Evolutionary conservation across 2,113 vertebrate genomes (phyloP), one percentile per base, ranked within the genome.

Genomic region (Eptesicus fuscus): DNA sequence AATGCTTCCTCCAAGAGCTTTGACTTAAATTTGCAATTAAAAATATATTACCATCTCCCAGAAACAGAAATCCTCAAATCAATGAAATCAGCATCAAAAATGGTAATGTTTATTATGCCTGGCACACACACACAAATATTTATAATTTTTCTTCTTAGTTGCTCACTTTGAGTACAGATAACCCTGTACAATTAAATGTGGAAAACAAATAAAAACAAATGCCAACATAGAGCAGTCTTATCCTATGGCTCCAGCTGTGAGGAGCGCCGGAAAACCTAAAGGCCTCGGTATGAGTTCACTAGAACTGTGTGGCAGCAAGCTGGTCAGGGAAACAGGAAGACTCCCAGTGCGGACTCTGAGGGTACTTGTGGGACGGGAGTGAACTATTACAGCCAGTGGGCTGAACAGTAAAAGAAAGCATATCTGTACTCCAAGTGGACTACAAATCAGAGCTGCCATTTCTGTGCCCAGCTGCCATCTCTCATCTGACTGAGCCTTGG

Each of bases 51-150:
- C 32, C 28, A 56, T 35, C 40, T 88, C 42, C 40, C 79, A 83
- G 44, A 89, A 92, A 87, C 8, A 88, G 59, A 92, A 96, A 73
- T 69, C 80, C 32, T 67, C 63, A 83, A 82, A 89, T 91, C 37
- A 51, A 71, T 67, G 37, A 94, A 65, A 59, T 87, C 23, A 90
- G 67, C 74, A 74, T 79, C 10, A 85, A 74, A 93, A 93, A 65
- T 35, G 51, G 47, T 23, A 32, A 86, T 44, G 61, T 93, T 83
- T 80, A 82, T 35, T 63, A 88, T 65, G 59, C 22, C 40, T 78
- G n/a, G 23, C 30, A 53, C 9, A 63, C 25, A 74, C 30, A 70
- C 10, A 83, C 32, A 78, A 11, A 42, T 37, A 59, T 22, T 56
- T 42, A 80, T 16, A 61, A 37, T 7, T 73, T 80, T 87, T 77